These are phyloP conservation scores for Parus major DNA, from an alignment of 2,113 vertebrate genomes.

Conservation along the genomic window DNA sequence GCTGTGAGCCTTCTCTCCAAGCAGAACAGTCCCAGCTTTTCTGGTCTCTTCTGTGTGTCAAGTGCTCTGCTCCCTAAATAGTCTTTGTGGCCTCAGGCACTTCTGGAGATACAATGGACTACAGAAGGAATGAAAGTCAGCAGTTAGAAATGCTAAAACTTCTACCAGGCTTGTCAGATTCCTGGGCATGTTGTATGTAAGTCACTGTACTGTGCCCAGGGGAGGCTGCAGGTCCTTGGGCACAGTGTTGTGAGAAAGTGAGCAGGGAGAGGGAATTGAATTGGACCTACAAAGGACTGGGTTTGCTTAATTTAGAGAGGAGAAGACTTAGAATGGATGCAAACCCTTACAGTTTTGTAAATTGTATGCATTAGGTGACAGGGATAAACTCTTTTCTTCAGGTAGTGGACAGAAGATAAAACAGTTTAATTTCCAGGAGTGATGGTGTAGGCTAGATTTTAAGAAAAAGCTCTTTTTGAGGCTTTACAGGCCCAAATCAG, in stretches of 20 bases:
- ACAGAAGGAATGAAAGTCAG: not conserved
- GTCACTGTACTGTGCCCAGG: not conserved
- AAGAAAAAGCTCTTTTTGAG: not conserved
- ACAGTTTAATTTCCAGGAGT: not conserved
- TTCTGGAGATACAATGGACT: not conserved
- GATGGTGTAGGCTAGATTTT: not conserved
- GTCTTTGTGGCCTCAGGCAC: not conserved
- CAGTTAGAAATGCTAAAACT: not conserved
- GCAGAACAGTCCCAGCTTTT: not conserved
- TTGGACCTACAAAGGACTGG: not conserved
- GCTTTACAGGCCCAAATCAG: not conserved
- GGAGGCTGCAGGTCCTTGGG: not conserved
- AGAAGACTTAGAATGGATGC: not conserved
- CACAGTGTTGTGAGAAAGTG: not conserved
- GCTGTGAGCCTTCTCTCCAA: not conserved
- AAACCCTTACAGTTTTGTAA: not conserved
- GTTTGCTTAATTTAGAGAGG: not conserved
- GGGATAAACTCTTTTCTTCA: not conserved
- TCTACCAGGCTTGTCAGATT: not conserved
- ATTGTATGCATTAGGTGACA: not conserved
- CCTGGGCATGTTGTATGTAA: not conserved
- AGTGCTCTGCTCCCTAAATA: not conserved
- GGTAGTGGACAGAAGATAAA: not conserved
- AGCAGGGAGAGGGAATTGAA: not conserved
- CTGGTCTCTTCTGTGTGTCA: not conserved